Evolutionary conservation across 2,888 invertebrate genomes (phyloP), one percentile per base, ranked within the genome.

Genomic region (Eremobia ochroleuca): DNA sequence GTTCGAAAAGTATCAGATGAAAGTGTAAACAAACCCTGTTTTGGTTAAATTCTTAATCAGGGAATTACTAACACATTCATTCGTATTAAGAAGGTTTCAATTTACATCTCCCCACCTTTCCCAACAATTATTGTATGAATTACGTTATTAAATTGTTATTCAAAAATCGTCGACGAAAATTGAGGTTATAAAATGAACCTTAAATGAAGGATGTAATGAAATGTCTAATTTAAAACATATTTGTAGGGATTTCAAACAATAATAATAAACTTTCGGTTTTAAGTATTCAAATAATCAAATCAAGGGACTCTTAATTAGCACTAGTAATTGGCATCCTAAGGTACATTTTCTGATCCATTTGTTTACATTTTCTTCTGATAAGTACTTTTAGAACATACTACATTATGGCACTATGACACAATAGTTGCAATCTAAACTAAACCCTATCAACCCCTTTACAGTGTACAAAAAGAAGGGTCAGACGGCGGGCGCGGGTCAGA

Each of bases 401-500:
- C 21, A 34, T 11, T 61, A 61, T 21, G 37, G 18, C 9, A 37
- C 5, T 64, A 15, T 64, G n/a, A 64, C 18, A 37, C 4, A n/a
- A 37, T 37, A 18, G 0, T n/a, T 15, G 5, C n/a, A 37, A 37
- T 64, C 11, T 34, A 55, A 68, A 55, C 2, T 5, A 25, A 49
- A 67, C 11, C n/a, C 9, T 55, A 18, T 55, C 4, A 34, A 55
- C 1, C 25, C 6, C 11, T 43, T 34, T 34, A 61, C 74, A 98
- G 98, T 97, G 5, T 98, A 98, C 95, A 98, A 98, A 92, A 97
- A 97, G 87, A 98, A 98, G 79, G 98, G 98, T 76, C 96, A 97
- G 85, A 97, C 97, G 0, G 98, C 98, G 0, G 98, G 98, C 46
- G 97, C 98, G 15, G 98, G 98, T 79, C 98, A 98, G 92, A 98